phyloP scores from a whole-genome alignment of 2,797 vertebrate genomes.

The Catostomus latipinnis region DNA sequence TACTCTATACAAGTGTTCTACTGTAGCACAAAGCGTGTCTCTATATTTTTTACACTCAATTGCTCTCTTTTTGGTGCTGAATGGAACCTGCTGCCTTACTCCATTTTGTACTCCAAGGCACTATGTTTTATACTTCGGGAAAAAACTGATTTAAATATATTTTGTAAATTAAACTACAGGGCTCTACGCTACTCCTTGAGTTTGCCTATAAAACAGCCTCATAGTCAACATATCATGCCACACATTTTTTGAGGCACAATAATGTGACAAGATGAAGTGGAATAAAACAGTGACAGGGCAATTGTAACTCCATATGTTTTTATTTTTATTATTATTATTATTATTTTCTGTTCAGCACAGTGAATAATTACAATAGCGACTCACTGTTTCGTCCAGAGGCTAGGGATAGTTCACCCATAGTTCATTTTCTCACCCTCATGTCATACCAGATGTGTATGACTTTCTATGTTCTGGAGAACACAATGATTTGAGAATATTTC shows the following conservation, averaged over 20 bases:
- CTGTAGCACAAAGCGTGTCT: slow-evolving; percentile 69
- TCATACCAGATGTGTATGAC: too few relatives aligned
- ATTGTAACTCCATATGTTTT: neutral
- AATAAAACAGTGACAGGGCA: neutral
- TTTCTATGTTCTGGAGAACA: too few relatives aligned
- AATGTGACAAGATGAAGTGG: slow-evolving; percentile 60
- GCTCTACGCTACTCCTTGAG: slow-evolving; percentile 64
- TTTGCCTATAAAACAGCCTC: slow-evolving; percentile 38
- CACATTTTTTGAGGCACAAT: slow-evolving; percentile 56
- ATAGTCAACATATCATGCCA: slow-evolving; percentile 73
- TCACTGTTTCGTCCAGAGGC: too few relatives aligned
- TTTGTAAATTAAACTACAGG: slow-evolving; percentile 69
- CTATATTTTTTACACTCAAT: neutral
- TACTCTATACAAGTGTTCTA: slow-evolving; percentile 51
- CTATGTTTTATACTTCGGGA: slow-evolving; percentile 55
- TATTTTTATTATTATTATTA: neutral
- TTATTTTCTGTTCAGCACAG: too few relatives aligned
- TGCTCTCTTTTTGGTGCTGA: slow-evolving; percentile 83
- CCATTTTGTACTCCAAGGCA: slow-evolving; percentile 64
- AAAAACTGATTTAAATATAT: slow-evolving; percentile 14
- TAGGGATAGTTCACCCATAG: too few relatives aligned
- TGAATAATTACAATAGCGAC: too few relatives aligned
- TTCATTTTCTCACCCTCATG: too few relatives aligned
- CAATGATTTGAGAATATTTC: too few relatives aligned
- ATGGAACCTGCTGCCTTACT: slow-evolving; percentile 93